A percentile compares a stretch with the other conserved stretches of the same genome.
Evolutionary conservation across 2,797 vertebrate species (phyloP).

Genomic region (Trematomus bernacchii): DNA sequence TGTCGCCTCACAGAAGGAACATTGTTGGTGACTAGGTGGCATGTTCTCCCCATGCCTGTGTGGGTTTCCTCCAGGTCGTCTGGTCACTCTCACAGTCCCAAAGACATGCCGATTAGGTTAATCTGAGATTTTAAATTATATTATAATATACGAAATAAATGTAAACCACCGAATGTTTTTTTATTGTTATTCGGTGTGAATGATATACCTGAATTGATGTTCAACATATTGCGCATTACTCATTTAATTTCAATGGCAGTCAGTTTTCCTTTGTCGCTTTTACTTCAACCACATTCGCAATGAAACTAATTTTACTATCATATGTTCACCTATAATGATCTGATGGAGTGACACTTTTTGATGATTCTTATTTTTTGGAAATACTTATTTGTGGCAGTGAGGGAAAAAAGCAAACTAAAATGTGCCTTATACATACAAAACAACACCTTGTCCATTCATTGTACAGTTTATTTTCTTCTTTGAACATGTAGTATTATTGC

Average conservation of each 20-base stretch:
- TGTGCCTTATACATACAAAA: not conserved
- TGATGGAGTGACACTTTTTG: not conserved
- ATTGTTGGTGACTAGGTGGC: not conserved
- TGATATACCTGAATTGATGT: not conserved
- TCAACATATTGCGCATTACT: not conserved
- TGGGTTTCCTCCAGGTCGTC: not conserved
- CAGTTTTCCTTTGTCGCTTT: slow-evolving; percentile 1
- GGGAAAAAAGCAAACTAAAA: not conserved
- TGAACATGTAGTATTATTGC: slow-evolving; percentile 56
- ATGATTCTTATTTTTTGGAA: not conserved
- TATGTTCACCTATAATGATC: not conserved
- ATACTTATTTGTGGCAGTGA: not conserved
- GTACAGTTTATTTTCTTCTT: slow-evolving; percentile 65
- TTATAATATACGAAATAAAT: too few relatives aligned
- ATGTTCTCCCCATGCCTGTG: not conserved
- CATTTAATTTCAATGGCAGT: not conserved
- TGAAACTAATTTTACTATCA: not conserved
- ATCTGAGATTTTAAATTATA: too few relatives aligned
- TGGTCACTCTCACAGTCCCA: not conserved
- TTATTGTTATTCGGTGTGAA: too few relatives aligned
- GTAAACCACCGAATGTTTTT: too few relatives aligned
- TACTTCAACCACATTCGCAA: not conserved
- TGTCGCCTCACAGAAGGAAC: not conserved
- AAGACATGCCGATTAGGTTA: not conserved
- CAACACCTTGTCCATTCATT: slow-evolving; percentile 18